Conservation (phyloP, 2,113 vertebrate genomes). For the Nibea coibor region DNA sequence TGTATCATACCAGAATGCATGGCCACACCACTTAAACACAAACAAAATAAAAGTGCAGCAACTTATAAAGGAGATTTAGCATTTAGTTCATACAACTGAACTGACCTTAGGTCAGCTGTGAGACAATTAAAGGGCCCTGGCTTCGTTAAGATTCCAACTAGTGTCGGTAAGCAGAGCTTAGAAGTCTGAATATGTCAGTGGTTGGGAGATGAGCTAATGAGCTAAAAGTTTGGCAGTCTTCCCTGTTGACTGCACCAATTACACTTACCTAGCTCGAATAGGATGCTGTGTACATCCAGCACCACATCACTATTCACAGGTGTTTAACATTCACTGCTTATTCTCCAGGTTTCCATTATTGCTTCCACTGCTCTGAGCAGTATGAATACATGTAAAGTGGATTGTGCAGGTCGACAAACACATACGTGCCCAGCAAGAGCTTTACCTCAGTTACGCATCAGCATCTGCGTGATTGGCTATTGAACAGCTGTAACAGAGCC, state of each 20-base stretch:
- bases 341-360: conserved; percentile 17
- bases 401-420: conserved; percentile 19
- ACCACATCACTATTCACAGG: conserved; percentile 6
- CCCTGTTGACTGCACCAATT: conserved; percentile 37
- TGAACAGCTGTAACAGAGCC: conserved; percentile 47
- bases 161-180: background rate
- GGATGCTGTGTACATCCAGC: background rate
- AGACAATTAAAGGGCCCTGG: conserved; percentile 25
- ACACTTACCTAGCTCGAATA: conserved; percentile 10
- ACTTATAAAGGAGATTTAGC: background rate
- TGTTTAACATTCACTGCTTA: conserved; percentile 27
- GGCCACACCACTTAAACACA: background rate
- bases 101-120: conserved; percentile 23
- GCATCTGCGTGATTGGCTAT: conserved; percentile 43
- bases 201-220: conserved; percentile 29
- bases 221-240: conserved; percentile 31
- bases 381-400: conserved; percentile 30
- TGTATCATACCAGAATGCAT: background rate
- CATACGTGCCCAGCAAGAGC: conserved; percentile 21
- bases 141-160: conserved; percentile 35
- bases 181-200: background rate
- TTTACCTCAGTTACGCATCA: background rate
- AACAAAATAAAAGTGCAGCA: conserved; percentile 7
- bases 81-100: conserved; percentile 6
- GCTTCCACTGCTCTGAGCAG: background rate